A percentile compares a stretch with the other conserved stretches of the same genome.
Conservation (phyloP, 2,113 vertebrate species). For the Motacilla alba region DNA sequence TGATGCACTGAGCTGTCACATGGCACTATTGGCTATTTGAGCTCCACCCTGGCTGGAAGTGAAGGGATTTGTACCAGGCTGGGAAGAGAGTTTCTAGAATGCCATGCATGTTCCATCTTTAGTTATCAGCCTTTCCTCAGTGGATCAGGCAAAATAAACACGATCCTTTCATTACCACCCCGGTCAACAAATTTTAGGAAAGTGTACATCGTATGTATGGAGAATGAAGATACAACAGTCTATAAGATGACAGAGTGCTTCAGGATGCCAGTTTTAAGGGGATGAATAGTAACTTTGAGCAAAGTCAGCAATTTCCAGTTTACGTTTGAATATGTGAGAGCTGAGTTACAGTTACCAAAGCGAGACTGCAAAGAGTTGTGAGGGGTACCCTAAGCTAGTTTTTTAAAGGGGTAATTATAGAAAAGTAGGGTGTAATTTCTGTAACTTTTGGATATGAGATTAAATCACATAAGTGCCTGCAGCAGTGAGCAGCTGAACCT, state of each 20-base stretch:
- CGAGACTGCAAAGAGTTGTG: background rate
- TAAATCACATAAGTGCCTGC: background rate
- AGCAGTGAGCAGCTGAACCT: background rate
- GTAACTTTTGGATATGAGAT: background rate
- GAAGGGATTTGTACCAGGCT: background rate
- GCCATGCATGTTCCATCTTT: background rate
- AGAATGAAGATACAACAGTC: background rate
- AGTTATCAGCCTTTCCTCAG: background rate
- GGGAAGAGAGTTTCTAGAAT: background rate
- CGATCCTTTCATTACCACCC: background rate
- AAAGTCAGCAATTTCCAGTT: background rate
- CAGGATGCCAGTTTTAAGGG: background rate
- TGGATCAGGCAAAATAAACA: background rate
- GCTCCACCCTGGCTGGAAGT: background rate
- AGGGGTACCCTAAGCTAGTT: background rate
- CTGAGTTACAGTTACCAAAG: background rate
- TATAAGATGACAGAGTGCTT: background rate
- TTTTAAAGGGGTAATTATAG: background rate
- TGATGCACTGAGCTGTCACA: background rate
- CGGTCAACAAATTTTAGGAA: background rate
- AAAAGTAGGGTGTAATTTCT: background rate
- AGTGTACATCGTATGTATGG: background rate
- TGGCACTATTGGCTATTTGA: background rate
- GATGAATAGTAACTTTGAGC: background rate
- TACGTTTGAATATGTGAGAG: background rate